Base-by-base conservation (phyloP, 1,140 invertebrate genomes). In the Panagrolaimus sp. region DNA sequence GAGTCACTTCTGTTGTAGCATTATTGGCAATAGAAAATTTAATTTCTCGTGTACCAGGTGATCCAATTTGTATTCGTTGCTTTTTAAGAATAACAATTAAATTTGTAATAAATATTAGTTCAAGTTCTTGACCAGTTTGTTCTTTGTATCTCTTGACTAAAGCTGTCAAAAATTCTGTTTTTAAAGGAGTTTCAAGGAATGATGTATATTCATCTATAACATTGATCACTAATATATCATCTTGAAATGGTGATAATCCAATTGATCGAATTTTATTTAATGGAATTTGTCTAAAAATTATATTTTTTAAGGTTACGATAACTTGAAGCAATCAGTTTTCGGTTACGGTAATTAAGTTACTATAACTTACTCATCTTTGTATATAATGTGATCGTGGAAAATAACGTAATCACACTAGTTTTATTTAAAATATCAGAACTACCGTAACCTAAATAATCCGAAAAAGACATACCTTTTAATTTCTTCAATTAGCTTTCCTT, bases 151-250 rank as follows among this genome's bases (percentile, higher is more conserved):
- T 46, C 69, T 81, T 81, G 57, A 78, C 70, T 9, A 83, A 46
- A 45, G 76, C 82, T 13, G 88, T 87, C 16, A 90, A 79, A 72
- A 91, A 88, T 83, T 91, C 89, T 25, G 89, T 90, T 81, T 91
- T 91, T 78, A 90, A 89, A 9, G 87, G 81, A 25, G 87, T 85
- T 78, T 89, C 88, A 16, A 91, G 73, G 27, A 90, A 82, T 76
- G 87, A 89, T 45, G 87, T 87, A 74, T 89, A 90, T 72, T 89
- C 88, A 75, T 89, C 87, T 65, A 86, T 86, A 13, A 87, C 86
- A 72, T 89, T 87, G 47, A 91, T 79, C 5, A 90, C 82, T 5
- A 91, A 77, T 65, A 89, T 88, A 77, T 90, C 88, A 83, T 91
- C 90, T 85, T 90, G 85, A 68, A 86, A 84, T n/a, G 86, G 84